Base-by-base conservation (phyloP, 2,113 vertebrate species). In the Gobius niger region DNA sequence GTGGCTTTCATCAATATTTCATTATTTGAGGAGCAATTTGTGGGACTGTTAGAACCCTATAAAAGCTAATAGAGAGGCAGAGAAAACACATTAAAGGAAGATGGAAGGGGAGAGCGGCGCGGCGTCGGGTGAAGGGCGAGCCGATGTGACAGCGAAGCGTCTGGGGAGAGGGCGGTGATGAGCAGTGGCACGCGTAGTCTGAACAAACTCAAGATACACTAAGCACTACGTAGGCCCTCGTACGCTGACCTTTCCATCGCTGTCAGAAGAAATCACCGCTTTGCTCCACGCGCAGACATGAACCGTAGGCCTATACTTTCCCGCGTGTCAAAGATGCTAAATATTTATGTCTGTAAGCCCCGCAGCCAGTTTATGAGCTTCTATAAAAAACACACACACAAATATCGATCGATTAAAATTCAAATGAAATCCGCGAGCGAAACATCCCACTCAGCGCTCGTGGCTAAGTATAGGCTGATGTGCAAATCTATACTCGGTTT, bases 1-100 rank as follows among this genome's bases (percentile, higher is more conserved):
- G 5, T 12, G 61, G 40, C 56, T 66, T 75, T 78, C 69, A 78
- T 78, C 71, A 67, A 18, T 65, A 52, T 82, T 70, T 82, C 53
- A 80, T 78, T 72, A 69, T 75, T 76, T 62, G 56, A 54, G 47
- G 74, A 74, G 67, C 10, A 7, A 68, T 70, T 70, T 67, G 59
- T 42, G 63, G 66, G 51, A 73, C 47, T 4, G 67, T 66, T 50
- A 67, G 52, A 47, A 16, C 47, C 18, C 67, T 1, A 63, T 66
- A 75, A 73, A 76, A 51, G 63, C 63, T 62, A 59, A 65, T 57
- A 42, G 59, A 63, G 62, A 76, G 59, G 46, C 42, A 12, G 67
- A 15, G 64, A 63, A 67, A 56, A 41, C 65, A 60, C 57, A 76
- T 44, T 44, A 64, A 73, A 52, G 44, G 57, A 41, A 78, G 16